phyloP scores from a whole-genome alignment of 2,888 invertebrate genomes.

The Dione vanillae region DNA sequence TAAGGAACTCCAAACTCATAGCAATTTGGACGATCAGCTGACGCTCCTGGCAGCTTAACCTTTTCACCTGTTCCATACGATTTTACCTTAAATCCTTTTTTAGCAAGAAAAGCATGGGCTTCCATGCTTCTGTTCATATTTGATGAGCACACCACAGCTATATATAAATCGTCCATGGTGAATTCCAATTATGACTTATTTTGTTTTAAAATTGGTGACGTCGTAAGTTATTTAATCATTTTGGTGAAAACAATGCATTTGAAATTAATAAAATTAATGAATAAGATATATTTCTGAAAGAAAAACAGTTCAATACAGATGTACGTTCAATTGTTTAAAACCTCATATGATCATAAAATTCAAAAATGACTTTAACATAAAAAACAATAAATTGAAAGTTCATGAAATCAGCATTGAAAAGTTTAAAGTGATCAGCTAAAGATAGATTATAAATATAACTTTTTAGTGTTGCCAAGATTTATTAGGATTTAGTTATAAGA shows the following conservation, averaged over 20 bases:
- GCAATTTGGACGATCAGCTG: conserved; percentile 96
- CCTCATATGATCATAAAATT: background rate
- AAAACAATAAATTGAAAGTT: conserved; percentile 8
- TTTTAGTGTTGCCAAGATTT: background rate
- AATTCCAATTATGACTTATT: conserved; percentile 10
- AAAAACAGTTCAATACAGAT: background rate
- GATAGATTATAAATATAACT: background rate
- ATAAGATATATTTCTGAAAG: background rate
- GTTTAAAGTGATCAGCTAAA: background rate
- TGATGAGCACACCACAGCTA: conserved; percentile 99
- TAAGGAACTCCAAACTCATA: conserved; percentile 98
- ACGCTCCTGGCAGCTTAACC: conserved; percentile 98
- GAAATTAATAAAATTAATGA: background rate
- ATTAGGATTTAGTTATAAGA: too few species aligned
- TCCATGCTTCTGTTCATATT: conserved; percentile 99
- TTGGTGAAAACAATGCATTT: background rate
- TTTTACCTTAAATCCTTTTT: conserved; percentile 97
- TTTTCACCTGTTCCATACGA: conserved; percentile 97
- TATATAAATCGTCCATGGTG: conserved; percentile 83
- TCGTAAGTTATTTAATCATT: conserved; percentile 34
- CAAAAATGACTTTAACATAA: background rate
- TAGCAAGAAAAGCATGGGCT: conserved; percentile 98
- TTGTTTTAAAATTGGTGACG: conserved; percentile 24
- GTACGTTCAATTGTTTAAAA: background rate
- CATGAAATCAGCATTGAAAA: background rate